A percentile compares a stretch with the other conserved stretches of the same genome.
Conservation (phyloP, 2,797 vertebrate genomes). For the Leptatherina wallacei region DNA sequence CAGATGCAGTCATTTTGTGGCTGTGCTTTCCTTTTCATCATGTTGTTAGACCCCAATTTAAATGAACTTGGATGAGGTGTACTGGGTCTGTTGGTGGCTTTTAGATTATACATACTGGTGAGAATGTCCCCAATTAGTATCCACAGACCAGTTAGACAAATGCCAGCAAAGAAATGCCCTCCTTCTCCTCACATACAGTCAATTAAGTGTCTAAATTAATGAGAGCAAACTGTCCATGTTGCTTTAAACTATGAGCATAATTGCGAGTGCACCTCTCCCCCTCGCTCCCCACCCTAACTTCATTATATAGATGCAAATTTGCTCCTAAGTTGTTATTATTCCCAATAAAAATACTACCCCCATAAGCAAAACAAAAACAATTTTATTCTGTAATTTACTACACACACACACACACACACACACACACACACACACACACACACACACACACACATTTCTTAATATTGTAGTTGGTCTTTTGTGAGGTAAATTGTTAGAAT, state of each 20-base stretch:
- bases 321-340: neutral
- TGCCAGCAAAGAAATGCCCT: conserved; percentile 3
- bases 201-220: conserved; percentile 32
- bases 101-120: conserved; percentile 39
- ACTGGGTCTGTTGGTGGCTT: conserved; percentile 33
- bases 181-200: conserved; percentile 3
- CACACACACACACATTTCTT: too few relatives aligned
- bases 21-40: conserved; percentile 43
- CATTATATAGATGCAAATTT: neutral
- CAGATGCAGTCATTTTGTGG: conserved; percentile 43
- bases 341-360: neutral
- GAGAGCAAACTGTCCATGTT: conserved; percentile 8
- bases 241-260: conserved; percentile 14
- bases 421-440: too few relatives aligned
- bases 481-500: too few relatives aligned
- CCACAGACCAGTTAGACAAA: conserved; percentile 23
- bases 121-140: conserved; percentile 34
- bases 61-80: conserved; percentile 35
- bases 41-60: conserved; percentile 31
- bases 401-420: too few relatives aligned
- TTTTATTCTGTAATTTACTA: neutral
- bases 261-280: neutral
- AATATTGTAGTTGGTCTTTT: too few relatives aligned
- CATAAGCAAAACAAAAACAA: neutral
- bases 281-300: neutral